phyloP scores from a whole-genome alignment of 2,888 invertebrate species.

The Caenorhabditis sp. region DNA sequence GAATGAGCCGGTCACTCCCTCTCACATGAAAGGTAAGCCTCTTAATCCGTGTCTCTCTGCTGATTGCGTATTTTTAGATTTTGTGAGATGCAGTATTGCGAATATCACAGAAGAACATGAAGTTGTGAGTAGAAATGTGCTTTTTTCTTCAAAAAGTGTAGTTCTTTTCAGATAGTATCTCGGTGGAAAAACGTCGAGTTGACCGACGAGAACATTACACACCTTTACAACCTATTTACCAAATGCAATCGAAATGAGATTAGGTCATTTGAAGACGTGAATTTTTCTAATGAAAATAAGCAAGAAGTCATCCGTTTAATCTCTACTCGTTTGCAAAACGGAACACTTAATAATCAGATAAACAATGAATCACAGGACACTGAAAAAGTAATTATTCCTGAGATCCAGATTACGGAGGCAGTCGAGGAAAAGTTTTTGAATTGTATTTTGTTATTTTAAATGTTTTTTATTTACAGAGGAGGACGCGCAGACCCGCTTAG shows the following conservation, averaged over 20 bases:
- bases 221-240: conserved; percentile 38
- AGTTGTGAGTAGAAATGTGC: conserved; percentile 12
- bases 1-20: conserved; percentile 20
- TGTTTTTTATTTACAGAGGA: too few species aligned
- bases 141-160: neutral
- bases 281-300: conserved; percentile 8
- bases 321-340: too few species aligned
- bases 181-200: conserved; percentile 35
- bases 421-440: too few species aligned
- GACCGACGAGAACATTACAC: conserved; percentile 33
- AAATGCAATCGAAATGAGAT: conserved; percentile 26
- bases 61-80: conserved; percentile 7
- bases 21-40: conserved; percentile 30
- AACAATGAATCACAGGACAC: too few species aligned
- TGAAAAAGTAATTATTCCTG: too few species aligned
- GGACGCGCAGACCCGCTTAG: too few species aligned
- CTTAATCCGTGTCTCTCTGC: neutral
- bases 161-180: conserved; percentile 26
- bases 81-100: conserved; percentile 12
- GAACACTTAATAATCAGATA: too few species aligned
- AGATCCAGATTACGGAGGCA: too few species aligned
- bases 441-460: too few species aligned
- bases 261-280: conserved; percentile 25
- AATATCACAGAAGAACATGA: conserved; percentile 33
- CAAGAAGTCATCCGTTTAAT: conserved; percentile 8